Conservation (phyloP, 2,888 invertebrate species). For the Macrophya alboannulata region DNA sequence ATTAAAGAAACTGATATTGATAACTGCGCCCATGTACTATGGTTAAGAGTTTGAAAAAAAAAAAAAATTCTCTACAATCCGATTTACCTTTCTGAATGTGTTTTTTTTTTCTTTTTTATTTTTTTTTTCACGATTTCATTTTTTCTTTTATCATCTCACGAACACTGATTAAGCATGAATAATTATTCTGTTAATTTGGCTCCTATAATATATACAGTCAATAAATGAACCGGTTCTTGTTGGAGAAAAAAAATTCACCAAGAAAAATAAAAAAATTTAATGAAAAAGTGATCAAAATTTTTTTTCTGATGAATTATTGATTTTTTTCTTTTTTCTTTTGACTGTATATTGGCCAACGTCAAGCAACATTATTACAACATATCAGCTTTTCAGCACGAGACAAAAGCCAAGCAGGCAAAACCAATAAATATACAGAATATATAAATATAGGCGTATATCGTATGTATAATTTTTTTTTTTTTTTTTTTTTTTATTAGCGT, state of each 20-base stretch:
- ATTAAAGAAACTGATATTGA: neutral
- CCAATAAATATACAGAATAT: neutral
- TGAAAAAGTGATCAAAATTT: neutral
- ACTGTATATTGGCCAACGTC: neutral
- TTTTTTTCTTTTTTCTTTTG: neutral
- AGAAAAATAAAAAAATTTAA: neutral
- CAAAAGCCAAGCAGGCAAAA: conserved; percentile 25
- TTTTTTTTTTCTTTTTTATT: neutral
- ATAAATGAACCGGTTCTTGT: neutral
- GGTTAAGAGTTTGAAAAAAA: neutral
- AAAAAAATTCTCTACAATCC: neutral
- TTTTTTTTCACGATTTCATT: neutral
- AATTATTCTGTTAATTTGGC: neutral
- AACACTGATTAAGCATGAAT: neutral
- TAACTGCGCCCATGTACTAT: neutral
- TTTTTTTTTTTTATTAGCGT: neutral
- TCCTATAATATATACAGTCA: neutral
- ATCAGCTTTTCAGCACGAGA: conserved; percentile 24
- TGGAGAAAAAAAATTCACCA: neutral
- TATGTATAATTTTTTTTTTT: neutral
- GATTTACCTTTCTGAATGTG: neutral
- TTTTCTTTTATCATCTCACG: neutral
- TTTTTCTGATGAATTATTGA: neutral
- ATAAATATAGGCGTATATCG: neutral
- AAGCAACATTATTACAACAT: neutral